Conservation (phyloP, 2,888 invertebrate genomes). For the Agonopterix subpropinquella region DNA sequence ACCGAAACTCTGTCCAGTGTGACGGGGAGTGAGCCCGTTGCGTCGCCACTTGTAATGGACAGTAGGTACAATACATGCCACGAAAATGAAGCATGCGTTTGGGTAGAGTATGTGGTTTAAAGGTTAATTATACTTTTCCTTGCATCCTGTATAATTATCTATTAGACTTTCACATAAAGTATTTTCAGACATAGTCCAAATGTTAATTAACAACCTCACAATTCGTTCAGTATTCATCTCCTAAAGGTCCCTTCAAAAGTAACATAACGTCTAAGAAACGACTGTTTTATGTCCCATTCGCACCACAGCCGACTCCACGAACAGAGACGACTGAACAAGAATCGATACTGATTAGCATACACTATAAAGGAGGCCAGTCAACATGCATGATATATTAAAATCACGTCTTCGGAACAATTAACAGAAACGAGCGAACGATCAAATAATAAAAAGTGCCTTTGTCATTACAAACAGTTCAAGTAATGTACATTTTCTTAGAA, state of each 20-base stretch:
- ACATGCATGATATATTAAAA: conserved; percentile 72
- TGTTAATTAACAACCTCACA: not conserved
- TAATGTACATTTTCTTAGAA: conserved; percentile 50
- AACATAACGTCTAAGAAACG: conserved; percentile 23
- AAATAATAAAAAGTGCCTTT: conserved; percentile 69
- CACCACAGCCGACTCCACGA: conserved; percentile 15
- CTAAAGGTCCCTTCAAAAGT: conserved; percentile 19
- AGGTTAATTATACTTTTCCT: too few species aligned
- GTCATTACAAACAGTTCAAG: conserved; percentile 58
- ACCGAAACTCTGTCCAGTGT: too few species aligned
- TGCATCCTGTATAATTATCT: too few species aligned
- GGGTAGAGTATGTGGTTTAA: too few species aligned
- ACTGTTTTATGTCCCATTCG: conserved; percentile 35
- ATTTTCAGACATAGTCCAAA: too few species aligned
- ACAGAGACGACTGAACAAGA: conserved; percentile 20
- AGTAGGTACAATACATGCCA: too few species aligned
- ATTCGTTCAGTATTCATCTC: conserved; percentile 2
- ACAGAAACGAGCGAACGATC: conserved; percentile 65
- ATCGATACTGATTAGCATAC: conserved; percentile 59
- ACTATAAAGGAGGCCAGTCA: conserved; percentile 57
- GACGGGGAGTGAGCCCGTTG: too few species aligned
- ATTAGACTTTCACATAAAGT: too few species aligned
- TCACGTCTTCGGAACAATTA: conserved; percentile 70
- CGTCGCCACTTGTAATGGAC: too few species aligned
- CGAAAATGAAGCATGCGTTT: too few species aligned